Conservation (phyloP, 2,113 vertebrate species). For the Salminus brasiliensis region DNA sequence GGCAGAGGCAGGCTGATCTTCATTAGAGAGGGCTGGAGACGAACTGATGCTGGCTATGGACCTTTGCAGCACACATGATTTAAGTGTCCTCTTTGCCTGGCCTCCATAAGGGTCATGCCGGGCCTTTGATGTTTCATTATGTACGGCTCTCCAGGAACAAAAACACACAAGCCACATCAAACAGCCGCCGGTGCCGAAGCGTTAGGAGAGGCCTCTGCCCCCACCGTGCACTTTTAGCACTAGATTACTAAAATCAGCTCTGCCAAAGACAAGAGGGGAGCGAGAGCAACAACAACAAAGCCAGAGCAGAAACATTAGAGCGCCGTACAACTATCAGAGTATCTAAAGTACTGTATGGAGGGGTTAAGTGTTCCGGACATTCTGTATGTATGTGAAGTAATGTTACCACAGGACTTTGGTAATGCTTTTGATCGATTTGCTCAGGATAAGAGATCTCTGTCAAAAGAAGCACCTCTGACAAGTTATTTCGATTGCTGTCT, state of each 20-base stretch:
- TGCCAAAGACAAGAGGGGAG: constrained; percentile 27
- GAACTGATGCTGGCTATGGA: constrained; percentile 46
- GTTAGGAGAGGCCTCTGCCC: constrained; percentile 38
- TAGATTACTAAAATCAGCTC: constrained; percentile 44
- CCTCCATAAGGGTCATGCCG: constrained; percentile 48
- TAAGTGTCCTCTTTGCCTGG: constrained; percentile 52
- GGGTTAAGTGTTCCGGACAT: not conserved
- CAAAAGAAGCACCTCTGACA: not conserved
- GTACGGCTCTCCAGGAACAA: constrained; percentile 60
- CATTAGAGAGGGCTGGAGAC: constrained; percentile 47
- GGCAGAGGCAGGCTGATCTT: constrained; percentile 49
- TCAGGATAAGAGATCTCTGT: not conserved
- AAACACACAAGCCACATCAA: constrained; percentile 66
- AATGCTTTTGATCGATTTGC: not conserved
- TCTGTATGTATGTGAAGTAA: not conserved
- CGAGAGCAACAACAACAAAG: constrained; percentile 35
- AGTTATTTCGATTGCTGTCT: not conserved
- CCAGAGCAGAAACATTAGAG: constrained; percentile 39
- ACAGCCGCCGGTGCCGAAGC: constrained; percentile 43
- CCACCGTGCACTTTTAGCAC: constrained; percentile 53
- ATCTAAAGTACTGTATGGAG: not conserved
- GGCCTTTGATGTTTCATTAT: constrained; percentile 74
- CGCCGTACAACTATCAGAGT: constrained; percentile 35
- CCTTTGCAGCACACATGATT: constrained; percentile 48
- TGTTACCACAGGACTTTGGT: not conserved